These are phyloP conservation scores for Arenicola marina DNA, from an alignment of 2,888 invertebrate genomes.

Conservation along the genomic window DNA sequence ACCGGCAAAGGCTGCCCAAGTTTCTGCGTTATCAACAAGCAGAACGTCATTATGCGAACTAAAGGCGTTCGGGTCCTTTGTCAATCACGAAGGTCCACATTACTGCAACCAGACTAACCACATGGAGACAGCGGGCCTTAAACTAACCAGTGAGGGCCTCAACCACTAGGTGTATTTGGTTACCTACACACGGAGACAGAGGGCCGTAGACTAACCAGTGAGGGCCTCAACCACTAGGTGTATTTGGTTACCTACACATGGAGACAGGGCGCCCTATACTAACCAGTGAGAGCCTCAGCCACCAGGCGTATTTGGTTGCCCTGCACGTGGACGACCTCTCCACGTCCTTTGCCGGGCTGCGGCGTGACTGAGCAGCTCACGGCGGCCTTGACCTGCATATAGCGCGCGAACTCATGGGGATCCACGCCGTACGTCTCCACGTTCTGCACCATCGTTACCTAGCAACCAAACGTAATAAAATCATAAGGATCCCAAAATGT, in stretches of 20 bases:
- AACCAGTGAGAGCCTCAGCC: slow-evolving; percentile 66
- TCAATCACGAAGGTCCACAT: no score
- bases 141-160: no score
- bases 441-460: slow-evolving; percentile 88
- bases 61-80: no score
- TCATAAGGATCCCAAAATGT: no score
- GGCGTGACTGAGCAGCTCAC: slow-evolving; percentile 83
- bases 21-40: background rate
- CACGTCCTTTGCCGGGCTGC: slow-evolving; percentile 71
- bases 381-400: slow-evolving; percentile 83
- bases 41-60: no score
- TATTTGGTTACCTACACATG: background rate
- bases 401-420: slow-evolving; percentile 76
- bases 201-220: no score
- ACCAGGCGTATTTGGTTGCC: slow-evolving; percentile 81
- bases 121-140: no score
- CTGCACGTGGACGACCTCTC: slow-evolving; percentile 78
- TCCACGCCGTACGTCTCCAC: slow-evolving; percentile 85
- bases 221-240: no score
- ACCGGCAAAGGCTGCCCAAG: background rate
- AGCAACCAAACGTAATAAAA: slow-evolving; percentile 21
- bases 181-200: no score
- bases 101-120: no score
- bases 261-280: no score
- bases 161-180: background rate